Conservation (phyloP, 2,113 vertebrate genomes). For the Eptesicus fuscus region DNA sequence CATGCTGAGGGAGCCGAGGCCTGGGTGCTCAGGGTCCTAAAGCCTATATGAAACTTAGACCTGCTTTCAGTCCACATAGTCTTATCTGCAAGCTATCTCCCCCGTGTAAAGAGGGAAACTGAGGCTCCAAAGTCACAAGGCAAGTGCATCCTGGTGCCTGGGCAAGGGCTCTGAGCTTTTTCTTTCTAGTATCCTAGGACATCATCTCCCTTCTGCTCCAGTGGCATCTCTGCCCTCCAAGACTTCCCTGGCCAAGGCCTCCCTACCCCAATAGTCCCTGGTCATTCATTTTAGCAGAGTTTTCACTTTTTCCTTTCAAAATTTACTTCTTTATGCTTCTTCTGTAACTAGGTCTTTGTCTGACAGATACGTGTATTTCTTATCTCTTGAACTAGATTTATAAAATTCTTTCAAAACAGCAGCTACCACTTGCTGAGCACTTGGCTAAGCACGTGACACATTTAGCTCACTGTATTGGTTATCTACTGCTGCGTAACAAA, state of each 20-base stretch:
- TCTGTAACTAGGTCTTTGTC: neutral
- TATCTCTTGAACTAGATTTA: neutral
- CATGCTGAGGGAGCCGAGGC: neutral
- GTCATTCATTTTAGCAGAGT: neutral
- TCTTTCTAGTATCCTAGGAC: neutral
- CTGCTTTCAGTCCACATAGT: neutral
- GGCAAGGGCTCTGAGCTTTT: neutral
- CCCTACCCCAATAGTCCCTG: neutral
- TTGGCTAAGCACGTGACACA: neutral
- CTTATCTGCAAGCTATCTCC: neutral
- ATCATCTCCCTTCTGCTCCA: neutral
- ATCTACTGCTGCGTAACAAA: neutral
- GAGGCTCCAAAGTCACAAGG: neutral
- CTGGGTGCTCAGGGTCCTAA: neutral
- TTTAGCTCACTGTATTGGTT: neutral
- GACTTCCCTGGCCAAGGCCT: neutral
- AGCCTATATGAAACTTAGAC: neutral
- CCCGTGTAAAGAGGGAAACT: neutral
- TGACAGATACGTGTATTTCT: neutral
- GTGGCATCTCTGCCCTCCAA: neutral
- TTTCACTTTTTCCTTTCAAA: neutral
- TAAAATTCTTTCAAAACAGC: neutral
- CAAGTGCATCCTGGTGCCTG: accelerated
- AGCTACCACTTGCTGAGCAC: neutral
- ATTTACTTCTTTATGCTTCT: neutral